Base-by-base conservation (phyloP, 2,888 invertebrate species). In the Nephrocerus scutellatus region DNA sequence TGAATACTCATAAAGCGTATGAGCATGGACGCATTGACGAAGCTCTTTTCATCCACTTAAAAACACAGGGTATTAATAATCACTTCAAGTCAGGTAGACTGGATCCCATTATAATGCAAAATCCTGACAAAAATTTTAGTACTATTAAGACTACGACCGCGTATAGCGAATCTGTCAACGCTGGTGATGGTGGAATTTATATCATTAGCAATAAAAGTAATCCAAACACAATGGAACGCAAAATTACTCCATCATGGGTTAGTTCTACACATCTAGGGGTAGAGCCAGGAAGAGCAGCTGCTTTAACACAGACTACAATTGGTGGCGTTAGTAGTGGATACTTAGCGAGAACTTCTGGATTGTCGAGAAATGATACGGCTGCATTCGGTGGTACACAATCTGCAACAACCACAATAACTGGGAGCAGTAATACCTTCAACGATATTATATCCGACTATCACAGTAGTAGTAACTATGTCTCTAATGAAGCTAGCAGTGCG, bases 371-470 rank as follows among this genome's bases (percentile, higher is more conserved):
- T 13, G 42, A 43, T 15, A 49, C 46, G 9, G 46, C 43, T 8
- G 43, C 41, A 18, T 48, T 50, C 30, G 63, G 64, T 19, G 55
- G 64, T 19, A 62, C 59, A 9, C 63, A 63, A 7, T 62, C 62
- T 39, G 57, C 63, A 15, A 63, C 62, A 22, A 55, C 58, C 20
- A 62, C 61, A 21, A 56, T 62, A 4, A 65, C 59, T 36, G 66
- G 65, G 42, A 64, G 64, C 44, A 65, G 63, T 48, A 64, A 64
- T 30, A 66, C 66, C 6, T 53, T 66, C 26, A 57, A 63, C 37
- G 66, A 64, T 22, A 61, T 65, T 32, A 61, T 63, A 47, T 60
- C 61, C 32, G 66, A 61, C 46, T 61, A 55, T 52, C 59, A 59
- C 32, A 63, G 52, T 31, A n/a, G n/a, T 41, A 46, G 46, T 15